phyloP scores from a whole-genome alignment of 2,888 invertebrate species.

The Leucophenga montana region DNA sequence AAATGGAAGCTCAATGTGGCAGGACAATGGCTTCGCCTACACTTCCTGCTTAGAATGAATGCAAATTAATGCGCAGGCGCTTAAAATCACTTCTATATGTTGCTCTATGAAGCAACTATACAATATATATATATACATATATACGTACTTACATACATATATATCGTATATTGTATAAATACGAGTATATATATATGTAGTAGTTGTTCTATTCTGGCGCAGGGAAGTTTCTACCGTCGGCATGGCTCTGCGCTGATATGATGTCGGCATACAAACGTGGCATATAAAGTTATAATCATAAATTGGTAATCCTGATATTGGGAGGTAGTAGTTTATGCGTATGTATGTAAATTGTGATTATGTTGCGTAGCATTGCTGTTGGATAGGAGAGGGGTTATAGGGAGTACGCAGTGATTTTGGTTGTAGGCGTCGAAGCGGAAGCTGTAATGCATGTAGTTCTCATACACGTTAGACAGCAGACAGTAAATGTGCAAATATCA shows the following conservation, averaged over 20 bases:
- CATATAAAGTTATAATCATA: constrained; percentile 51
- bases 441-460: too few species aligned
- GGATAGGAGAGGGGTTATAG: constrained; percentile 22
- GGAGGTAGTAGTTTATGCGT: constrained; percentile 6
- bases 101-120: constrained; percentile 30
- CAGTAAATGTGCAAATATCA: constrained; percentile 27
- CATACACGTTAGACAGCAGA: constrained; percentile 51
- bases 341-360: constrained; percentile 2
- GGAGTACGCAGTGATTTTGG: constrained; percentile 6
- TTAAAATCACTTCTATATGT: constrained; percentile 32
- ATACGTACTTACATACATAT: neutral
- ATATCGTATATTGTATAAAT: neutral
- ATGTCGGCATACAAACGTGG: constrained; percentile 50
- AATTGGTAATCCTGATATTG: constrained; percentile 47
- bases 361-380: too few species aligned
- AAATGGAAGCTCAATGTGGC: constrained; percentile 57
- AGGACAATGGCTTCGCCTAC: constrained; percentile 27
- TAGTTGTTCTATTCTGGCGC: neutral
- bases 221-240: constrained; percentile 15
- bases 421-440: too few species aligned
- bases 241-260: constrained; percentile 48
- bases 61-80: constrained; percentile 16
- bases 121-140: neutral
- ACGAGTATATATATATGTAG: too few species aligned
- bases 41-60: constrained; percentile 10